These are phyloP conservation scores for Salmo trutta DNA, from an alignment of 2,797 vertebrate genomes.

Conservation along the genomic window DNA sequence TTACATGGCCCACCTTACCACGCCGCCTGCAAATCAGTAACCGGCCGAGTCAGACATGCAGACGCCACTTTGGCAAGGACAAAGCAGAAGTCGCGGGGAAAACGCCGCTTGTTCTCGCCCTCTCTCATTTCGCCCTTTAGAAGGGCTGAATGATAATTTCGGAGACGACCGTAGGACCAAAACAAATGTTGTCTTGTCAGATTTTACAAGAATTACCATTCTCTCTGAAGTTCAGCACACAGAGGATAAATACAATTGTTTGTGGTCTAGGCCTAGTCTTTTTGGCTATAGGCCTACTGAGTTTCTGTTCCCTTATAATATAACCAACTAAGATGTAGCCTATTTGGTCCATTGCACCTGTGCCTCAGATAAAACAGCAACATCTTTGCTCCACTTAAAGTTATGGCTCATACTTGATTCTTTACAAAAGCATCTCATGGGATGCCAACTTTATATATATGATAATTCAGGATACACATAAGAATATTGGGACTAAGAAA, in stretches of 20 bases:
- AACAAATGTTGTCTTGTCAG: constrained; percentile 72
- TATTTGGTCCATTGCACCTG: background rate
- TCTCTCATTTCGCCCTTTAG: constrained; percentile 68
- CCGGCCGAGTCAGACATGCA: constrained; percentile 94
- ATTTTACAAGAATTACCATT: constrained; percentile 72
- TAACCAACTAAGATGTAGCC: no score
- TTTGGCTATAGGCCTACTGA: constrained; percentile 50
- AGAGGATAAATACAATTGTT: constrained; percentile 38
- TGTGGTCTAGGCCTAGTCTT: constrained; percentile 51
- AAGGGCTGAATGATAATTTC: constrained; percentile 73
- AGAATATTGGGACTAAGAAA: no score
- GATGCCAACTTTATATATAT: background rate
- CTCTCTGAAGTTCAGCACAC: constrained; percentile 62
- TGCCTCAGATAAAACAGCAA: background rate
- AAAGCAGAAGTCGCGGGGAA: constrained; percentile 77
- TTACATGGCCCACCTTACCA: constrained; percentile 96
- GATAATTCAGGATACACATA: background rate
- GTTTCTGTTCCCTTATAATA: background rate
- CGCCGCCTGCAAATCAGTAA: constrained; percentile 97
- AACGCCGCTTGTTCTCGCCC: constrained; percentile 64
- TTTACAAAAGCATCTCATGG: background rate
- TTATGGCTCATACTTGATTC: background rate
- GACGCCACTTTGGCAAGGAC: constrained; percentile 92
- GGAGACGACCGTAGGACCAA: constrained; percentile 68
- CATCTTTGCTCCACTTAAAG: background rate